phyloP scores from a whole-genome alignment of 1,140 invertebrate genomes.

The Drosophila busckii region DNA sequence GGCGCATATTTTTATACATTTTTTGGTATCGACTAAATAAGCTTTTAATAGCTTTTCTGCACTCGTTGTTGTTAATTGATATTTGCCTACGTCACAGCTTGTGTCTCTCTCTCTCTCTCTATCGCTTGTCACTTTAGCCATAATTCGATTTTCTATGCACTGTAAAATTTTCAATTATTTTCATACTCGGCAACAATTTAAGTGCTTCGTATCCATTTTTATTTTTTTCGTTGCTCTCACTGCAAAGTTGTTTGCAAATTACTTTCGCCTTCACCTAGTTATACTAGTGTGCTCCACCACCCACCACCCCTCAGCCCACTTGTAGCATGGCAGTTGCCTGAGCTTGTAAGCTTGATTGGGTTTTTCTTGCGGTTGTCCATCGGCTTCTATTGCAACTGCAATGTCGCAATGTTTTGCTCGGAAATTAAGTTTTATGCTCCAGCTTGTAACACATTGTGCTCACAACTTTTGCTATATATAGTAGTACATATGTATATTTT shows the following conservation, averaged over 20 bases:
- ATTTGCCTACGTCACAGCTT: constrained; percentile 54
- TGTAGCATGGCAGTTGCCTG: constrained; percentile 36
- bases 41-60: constrained; percentile 67
- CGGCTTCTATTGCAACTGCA: constrained; percentile 41
- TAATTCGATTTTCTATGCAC: constrained; percentile 66
- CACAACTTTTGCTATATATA: not conserved
- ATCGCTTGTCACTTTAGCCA: constrained; percentile 47
- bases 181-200: constrained; percentile 30
- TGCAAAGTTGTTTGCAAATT: constrained; percentile 58
- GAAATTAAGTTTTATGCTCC: constrained; percentile 62
- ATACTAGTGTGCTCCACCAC: no score
- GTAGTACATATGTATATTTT: no score
- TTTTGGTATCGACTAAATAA: constrained; percentile 58
- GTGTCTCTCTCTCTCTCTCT: no score
- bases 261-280: constrained; percentile 56
- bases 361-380: constrained; percentile 54
- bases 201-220: constrained; percentile 2
- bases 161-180: constrained; percentile 72
- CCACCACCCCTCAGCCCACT: no score
- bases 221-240: constrained; percentile 8
- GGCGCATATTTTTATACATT: constrained; percentile 22
- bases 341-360: constrained; percentile 60
- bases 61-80: constrained; percentile 62
- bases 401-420: constrained; percentile 39
- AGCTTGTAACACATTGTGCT: constrained; percentile 46